phyloP scores from a whole-genome alignment of 2,797 vertebrate species.

The Falco rusticolus region DNA sequence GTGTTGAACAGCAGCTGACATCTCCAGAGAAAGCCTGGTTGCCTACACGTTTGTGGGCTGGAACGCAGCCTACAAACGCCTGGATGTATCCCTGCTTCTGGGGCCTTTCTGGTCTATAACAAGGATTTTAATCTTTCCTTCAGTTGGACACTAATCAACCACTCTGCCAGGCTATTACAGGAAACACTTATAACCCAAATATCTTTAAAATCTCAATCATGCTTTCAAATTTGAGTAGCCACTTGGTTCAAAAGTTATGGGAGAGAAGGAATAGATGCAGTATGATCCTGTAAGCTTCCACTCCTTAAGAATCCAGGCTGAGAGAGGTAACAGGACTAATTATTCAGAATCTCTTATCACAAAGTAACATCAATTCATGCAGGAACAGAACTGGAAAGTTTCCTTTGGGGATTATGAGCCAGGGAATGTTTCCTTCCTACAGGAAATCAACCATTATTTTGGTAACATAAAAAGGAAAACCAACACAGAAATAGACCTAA shows the following conservation, averaged over 20 bases:
- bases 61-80: background rate
- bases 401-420: background rate
- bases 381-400: background rate
- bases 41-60: background rate
- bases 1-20: background rate
- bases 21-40: background rate
- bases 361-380: background rate
- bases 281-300: background rate
- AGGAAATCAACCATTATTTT: slow-evolving; percentile 2
- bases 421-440: background rate
- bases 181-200: background rate
- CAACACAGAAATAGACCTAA: background rate
- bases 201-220: background rate
- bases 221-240: background rate
- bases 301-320: background rate
- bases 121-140: background rate
- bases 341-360: background rate
- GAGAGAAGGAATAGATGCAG: background rate
- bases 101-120: background rate
- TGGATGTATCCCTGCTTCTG: background rate
- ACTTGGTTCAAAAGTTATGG: background rate
- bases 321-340: background rate
- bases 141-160: background rate
- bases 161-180: background rate
- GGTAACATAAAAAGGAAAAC: background rate